Evolutionary conservation across 2,888 invertebrate species (phyloP).

Genomic region (Empis stercorea): DNA sequence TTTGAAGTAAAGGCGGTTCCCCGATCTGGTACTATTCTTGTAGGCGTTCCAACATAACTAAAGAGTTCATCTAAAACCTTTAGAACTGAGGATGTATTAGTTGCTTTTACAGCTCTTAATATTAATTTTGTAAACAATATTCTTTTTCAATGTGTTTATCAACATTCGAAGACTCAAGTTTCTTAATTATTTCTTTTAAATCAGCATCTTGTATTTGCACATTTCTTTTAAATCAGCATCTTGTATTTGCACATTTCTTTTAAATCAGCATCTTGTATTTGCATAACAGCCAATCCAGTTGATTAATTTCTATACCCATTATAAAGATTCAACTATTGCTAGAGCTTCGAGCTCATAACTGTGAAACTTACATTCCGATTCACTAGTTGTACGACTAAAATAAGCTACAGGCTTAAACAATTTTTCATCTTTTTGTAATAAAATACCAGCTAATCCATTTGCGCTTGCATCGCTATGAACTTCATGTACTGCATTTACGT

Average conservation of each 20-base stretch:
- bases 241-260: too few species aligned
- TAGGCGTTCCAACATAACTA: too few species aligned
- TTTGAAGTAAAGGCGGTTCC: conserved; percentile 19
- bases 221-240: too few species aligned
- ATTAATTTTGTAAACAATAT: conserved; percentile 4
- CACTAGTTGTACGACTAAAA: neutral
- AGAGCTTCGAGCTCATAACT: conserved; percentile 7
- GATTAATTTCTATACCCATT: neutral
- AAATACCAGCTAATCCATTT: neutral
- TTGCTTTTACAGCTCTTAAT: too few species aligned
- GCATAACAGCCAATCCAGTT: neutral
- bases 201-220: too few species aligned
- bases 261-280: too few species aligned
- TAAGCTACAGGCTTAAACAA: conserved; percentile 1
- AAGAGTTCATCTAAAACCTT: too few species aligned
- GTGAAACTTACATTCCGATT: neutral
- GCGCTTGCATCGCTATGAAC: too few species aligned
- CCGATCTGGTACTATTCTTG: conserved; percentile 11
- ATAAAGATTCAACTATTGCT: conserved; percentile 2
- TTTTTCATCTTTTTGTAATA: neutral
- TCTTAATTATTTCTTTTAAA: neutral
- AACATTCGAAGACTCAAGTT: neutral
- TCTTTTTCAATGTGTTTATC: neutral
- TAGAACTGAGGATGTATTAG: too few species aligned
- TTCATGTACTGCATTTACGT: too few species aligned